Evolutionary conservation across 2,113 vertebrate species (phyloP).

Genomic region (Takifugu bimaculatus): DNA sequence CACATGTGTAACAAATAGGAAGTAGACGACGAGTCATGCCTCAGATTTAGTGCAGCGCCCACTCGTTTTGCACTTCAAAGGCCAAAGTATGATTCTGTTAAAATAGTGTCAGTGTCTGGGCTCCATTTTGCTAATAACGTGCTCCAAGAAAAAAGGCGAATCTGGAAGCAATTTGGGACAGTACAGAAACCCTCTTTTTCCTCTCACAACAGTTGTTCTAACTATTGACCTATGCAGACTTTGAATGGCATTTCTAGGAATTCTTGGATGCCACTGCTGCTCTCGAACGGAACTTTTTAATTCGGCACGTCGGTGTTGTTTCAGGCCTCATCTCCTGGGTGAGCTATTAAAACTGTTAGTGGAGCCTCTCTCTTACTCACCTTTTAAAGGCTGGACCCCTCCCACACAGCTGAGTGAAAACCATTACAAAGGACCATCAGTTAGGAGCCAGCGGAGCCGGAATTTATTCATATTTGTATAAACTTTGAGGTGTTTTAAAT

Average conservation of each 20-base stretch:
- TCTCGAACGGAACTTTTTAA: slow-evolving; percentile 72
- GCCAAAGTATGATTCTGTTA: slow-evolving; percentile 61
- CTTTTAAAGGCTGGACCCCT: slow-evolving; percentile 6
- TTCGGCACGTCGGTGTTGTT: slow-evolving; percentile 69
- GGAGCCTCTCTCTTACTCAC: slow-evolving; percentile 25
- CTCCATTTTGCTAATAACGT: slow-evolving; percentile 76
- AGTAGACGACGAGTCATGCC: slow-evolving; percentile 44
- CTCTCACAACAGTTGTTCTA: slow-evolving; percentile 78
- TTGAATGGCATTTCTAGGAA: slow-evolving; percentile 75
- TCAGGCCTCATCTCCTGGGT: slow-evolving; percentile 61
- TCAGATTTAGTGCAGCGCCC: slow-evolving; percentile 49
- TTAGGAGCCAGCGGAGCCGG: neutral
- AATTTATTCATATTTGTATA: neutral
- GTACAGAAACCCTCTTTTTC: slow-evolving; percentile 62
- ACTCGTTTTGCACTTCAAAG: slow-evolving; percentile 63
- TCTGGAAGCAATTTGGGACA: slow-evolving; percentile 80
- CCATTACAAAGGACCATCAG: neutral
- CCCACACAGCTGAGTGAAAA: slow-evolving; percentile 4
- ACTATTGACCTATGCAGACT: slow-evolving; percentile 78
- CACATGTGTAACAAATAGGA: slow-evolving; percentile 45
- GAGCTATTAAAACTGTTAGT: slow-evolving; percentile 59
- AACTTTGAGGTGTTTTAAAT: neutral
- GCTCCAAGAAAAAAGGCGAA: slow-evolving; percentile 52
- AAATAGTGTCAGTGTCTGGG: slow-evolving; percentile 73
- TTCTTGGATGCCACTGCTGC: slow-evolving; percentile 66